Evolutionary conservation across 2,797 vertebrate genomes (phyloP), one percentile per base, ranked within the genome.

Genomic region (Liparis tanakae): DNA sequence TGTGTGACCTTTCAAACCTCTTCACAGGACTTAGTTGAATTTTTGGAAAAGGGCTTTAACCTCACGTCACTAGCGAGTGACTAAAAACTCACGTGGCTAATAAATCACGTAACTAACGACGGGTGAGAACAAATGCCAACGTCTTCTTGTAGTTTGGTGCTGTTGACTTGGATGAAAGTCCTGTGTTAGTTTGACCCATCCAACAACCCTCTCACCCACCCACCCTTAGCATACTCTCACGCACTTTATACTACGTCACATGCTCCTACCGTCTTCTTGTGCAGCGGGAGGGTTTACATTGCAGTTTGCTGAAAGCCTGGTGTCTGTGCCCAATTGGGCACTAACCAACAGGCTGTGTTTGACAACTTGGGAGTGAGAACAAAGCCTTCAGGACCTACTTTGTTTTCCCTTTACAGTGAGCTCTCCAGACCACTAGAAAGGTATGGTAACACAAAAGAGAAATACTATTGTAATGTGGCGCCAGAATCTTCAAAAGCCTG

Each of bases 401-500:
- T 51, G 67, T 73, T 72, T 78, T 53, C 60, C 17, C 60, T 57
- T 75, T 60, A 30, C 48, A 7, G 58, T 4, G 70, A 76, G 65
- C 72, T 82, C 75, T 67, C 58, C 48, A 7, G 58, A 74, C 65
- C 64, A 68, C 66, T 71, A 57, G 53, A 74, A 50, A 76, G 78
- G 65, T 59, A 20, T 67, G 76, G 84, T 80, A 71, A 85, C 76
- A 74, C 64, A 60, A 63, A 6, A 20, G 22, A 79, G 68, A 74
- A 72, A 81, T 67, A 68, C 67, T 61, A 71, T 30, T 88, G 22
- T 64, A 70, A 70, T 64, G 64, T 54, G 78, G 80, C 5, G 30
- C 76, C 75, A 61, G 54, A 7, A 53, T 53, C 80, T 80, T 84
- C 80, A 76, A 80, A 84, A 65, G 74, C 69, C 48, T 66, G 34